Conservation (phyloP, 2,113 vertebrate species). For the Plotosus lineatus region DNA sequence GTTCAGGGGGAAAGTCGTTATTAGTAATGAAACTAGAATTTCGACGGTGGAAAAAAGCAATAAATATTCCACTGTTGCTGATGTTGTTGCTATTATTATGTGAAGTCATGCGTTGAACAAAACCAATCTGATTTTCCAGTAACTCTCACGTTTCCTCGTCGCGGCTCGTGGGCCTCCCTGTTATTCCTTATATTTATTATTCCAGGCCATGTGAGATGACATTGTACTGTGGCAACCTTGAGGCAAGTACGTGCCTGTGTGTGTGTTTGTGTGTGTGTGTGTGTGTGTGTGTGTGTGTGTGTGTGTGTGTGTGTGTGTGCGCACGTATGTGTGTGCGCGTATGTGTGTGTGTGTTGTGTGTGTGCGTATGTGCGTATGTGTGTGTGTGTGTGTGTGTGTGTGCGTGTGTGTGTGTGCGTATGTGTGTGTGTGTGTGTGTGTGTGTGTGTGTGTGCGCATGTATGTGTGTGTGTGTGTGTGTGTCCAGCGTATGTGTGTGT, state of each 20-base stretch:
- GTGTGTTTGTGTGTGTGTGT: background rate
- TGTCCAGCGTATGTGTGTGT: constrained; percentile 5
- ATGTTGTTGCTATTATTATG: background rate
- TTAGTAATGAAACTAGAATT: background rate
- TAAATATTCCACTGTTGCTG: background rate
- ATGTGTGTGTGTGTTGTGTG: background rate
- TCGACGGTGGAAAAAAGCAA: background rate
- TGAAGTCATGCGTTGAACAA: background rate
- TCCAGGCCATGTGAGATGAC: background rate
- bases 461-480: too few relatives aligned
- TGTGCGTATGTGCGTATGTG: background rate
- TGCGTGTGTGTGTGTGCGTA: background rate
- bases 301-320: background rate
- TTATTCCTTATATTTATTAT: background rate
- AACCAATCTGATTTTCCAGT: background rate
- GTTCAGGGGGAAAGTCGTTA: background rate
- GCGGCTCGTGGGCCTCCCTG: background rate
- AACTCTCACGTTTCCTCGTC: background rate
- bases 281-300: constrained; percentile 16
- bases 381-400: constrained; percentile 12
- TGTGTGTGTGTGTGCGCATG: background rate
- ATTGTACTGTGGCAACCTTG: constrained; percentile 3
- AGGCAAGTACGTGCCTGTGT: constrained; percentile 3
- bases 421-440: constrained; percentile 8
- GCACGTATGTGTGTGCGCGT: too few relatives aligned